Evolutionary conservation across 2,797 vertebrate genomes (phyloP), one percentile per base, ranked within the genome.

Genomic region (Aratinga solstitialis): DNA sequence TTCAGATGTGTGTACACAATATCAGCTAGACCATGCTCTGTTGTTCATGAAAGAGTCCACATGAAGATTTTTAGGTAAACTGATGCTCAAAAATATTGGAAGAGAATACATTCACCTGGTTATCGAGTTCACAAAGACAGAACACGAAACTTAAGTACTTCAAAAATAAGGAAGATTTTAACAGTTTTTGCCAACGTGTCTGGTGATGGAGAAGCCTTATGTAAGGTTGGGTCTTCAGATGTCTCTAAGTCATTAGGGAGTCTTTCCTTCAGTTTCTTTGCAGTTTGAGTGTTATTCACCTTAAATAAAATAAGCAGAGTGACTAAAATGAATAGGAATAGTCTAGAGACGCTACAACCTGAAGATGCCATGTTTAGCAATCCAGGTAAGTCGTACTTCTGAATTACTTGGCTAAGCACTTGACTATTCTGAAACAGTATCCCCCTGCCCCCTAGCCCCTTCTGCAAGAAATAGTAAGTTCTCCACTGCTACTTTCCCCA

Each of bases 391-490:
- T n/a, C 17, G 9, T 34, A 27, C 5, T 50, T 86, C 3, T 42
- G 51, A 86, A 42, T 56, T 80, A 50, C 24, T 30, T 48, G 47
- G 14, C 29, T 76, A 66, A 83, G 20, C 20, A 34, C 24, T 47
- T 5, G 4, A 3, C 16, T 85, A 12, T 45, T 79, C 29, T 54
- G 34, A 69, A 90, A 48, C 8, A 71, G 10, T 15, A 23, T 71
- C 1, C 2, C 20, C 4, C 5, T 20, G 9, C 6, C 3, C 14
- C 4, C 32, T 6, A 10, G 7, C 6, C 23, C 11, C 23, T 78
- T 32, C 62, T 2, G 0, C n/a, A 86, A 48, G 58, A 81, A 86
- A 14, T 17, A 63, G 1, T 17, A 61, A 78, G 8, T 71, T 12
- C 23, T 87, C 14, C 38, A 32, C 38, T 68, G 27, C 34, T 81